Evolutionary conservation across 2,888 invertebrate species (phyloP).

Genomic region (Dichetophora obliterata): DNA sequence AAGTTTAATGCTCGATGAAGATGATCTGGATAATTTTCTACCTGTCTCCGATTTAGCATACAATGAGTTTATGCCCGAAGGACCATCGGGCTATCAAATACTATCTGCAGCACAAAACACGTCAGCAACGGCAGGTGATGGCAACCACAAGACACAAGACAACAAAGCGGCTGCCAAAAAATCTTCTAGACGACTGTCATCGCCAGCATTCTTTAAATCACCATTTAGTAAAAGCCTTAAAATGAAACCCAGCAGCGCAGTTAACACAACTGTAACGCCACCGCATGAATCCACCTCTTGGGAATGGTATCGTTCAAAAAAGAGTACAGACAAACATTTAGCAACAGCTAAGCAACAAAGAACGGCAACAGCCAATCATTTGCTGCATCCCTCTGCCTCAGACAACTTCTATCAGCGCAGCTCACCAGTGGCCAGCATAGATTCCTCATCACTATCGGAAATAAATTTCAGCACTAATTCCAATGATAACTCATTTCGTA

Average conservation of each 20-base stretch:
- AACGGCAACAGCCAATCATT: constrained; percentile 36
- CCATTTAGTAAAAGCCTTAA: constrained; percentile 71
- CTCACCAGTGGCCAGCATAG: constrained; percentile 52
- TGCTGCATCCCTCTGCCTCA: constrained; percentile 43
- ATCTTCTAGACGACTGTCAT: constrained; percentile 73
- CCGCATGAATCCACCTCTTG: constrained; percentile 68
- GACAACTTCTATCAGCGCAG: constrained; percentile 38
- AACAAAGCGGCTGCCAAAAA: constrained; percentile 47
- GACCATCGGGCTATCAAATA: constrained; percentile 65
- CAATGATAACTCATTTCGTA: constrained; percentile 65
- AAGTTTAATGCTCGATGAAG: constrained; percentile 73
- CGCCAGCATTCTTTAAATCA: constrained; percentile 74
- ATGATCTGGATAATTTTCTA: constrained; percentile 72
- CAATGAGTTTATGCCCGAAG: constrained; percentile 69
- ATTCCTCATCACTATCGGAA: constrained; percentile 63
- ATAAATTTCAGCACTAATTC: constrained; percentile 62
- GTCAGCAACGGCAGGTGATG: neutral
- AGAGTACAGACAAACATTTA: constrained; percentile 52
- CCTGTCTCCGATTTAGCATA: constrained; percentile 70
- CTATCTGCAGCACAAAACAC: neutral
- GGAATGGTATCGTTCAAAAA: constrained; percentile 69
- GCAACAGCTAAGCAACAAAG: constrained; percentile 39
- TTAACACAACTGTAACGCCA: constrained; percentile 49
- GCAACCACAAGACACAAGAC: neutral
- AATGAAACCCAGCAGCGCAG: constrained; percentile 49